Conservation (phyloP, 2,888 invertebrate genomes). For the Automeris io region DNA sequence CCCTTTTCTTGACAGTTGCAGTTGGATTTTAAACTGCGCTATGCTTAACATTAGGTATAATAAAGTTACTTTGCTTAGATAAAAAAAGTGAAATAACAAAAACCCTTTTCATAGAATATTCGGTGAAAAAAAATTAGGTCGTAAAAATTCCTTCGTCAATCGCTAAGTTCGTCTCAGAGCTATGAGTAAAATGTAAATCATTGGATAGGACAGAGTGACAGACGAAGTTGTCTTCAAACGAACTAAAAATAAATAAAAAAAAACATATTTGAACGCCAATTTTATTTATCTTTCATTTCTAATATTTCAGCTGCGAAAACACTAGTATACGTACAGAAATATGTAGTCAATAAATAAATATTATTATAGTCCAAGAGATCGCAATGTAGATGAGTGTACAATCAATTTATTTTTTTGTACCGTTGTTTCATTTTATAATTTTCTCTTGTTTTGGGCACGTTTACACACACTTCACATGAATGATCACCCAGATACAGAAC, state of each 20-base stretch:
- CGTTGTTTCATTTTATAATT: not conserved
- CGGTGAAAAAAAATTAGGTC: not conserved
- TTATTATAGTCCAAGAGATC: not conserved
- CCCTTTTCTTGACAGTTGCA: no score
- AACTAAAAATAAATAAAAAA: conserved; percentile 6
- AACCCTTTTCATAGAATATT: no score
- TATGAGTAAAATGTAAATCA: no score
- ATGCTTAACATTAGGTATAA: no score
- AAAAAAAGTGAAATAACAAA: no score
- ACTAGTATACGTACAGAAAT: not conserved
- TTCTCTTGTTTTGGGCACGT: not conserved
- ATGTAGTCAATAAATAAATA: not conserved
- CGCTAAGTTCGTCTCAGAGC: not conserved
- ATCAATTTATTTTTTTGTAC: not conserved
- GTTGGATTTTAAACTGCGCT: no score
- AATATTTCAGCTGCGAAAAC: not conserved
- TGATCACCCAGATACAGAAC: no score
- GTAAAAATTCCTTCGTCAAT: not conserved
- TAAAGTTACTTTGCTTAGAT: no score
- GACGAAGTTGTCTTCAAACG: conserved; percentile 3
- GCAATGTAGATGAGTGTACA: not conserved
- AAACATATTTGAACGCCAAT: not conserved
- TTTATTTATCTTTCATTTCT: not conserved
- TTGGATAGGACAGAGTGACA: not conserved
- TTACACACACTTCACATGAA: not conserved